Conservation (phyloP, 2,888 invertebrate genomes). For the Nephrotoma appendiculata region DNA sequence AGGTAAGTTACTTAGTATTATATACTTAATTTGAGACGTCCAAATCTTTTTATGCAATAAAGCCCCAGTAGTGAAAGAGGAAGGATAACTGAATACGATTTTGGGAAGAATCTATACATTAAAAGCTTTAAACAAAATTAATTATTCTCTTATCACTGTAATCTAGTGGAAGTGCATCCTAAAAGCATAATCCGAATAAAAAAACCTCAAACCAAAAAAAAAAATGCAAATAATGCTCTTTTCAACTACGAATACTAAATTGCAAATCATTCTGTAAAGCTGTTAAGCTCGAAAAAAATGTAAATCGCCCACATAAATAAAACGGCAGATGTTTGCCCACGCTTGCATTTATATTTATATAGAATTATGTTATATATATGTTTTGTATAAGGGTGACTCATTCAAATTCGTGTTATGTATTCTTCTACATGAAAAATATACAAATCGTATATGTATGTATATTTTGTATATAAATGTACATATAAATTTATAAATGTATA, state of each 20-base stretch:
- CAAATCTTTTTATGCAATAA: too few species aligned
- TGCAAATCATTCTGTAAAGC: not conserved
- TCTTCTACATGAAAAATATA: not conserved
- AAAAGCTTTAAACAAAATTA: too few species aligned
- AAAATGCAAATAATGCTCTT: too few species aligned
- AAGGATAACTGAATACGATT: too few species aligned
- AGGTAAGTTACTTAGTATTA: too few species aligned
- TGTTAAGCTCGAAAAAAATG: not conserved
- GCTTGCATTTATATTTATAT: not conserved
- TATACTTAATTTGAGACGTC: too few species aligned
- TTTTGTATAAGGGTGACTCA: not conserved
- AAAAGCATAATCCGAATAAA: too few species aligned
- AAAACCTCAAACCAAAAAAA: too few species aligned
- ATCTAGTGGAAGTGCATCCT: too few species aligned
- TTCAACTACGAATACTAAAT: not conserved
- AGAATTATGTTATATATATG: not conserved
- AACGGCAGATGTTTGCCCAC: not conserved
- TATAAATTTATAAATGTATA: not conserved
- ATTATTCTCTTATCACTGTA: too few species aligned
- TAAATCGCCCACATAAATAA: not conserved
- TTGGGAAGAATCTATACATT: too few species aligned
- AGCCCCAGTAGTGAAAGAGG: too few species aligned
- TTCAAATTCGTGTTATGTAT: not conserved
- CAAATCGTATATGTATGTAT: not conserved
- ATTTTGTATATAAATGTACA: not conserved